phyloP scores from a whole-genome alignment of 35 echinoderm and acorn worm genomes.

The Diadema setosum region DNA sequence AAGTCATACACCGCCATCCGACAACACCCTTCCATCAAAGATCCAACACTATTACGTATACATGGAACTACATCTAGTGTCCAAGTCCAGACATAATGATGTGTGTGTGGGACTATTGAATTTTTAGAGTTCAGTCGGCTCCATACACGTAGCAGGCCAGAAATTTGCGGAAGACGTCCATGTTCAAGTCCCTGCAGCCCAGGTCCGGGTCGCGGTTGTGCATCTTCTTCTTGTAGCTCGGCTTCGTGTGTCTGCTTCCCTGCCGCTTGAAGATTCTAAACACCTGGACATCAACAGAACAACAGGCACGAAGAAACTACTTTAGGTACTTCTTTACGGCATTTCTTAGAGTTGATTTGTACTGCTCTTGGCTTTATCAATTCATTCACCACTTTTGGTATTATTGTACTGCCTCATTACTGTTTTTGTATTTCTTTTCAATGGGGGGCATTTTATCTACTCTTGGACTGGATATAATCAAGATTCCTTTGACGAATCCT shows the following conservation, averaged over 20 bases:
- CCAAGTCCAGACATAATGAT: too few species aligned
- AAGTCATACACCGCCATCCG: too few species aligned
- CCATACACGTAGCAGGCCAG: slow-evolving; percentile 51
- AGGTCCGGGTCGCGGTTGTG: slow-evolving; percentile 64
- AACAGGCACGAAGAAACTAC: neutral
- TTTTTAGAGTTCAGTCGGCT: neutral
- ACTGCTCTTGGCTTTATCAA: too few species aligned
- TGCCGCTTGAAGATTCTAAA: slow-evolving; percentile 49
- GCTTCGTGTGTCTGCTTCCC: slow-evolving; percentile 36
- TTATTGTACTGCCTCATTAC: neutral
- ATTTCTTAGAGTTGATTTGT: too few species aligned
- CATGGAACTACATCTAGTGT: too few species aligned
- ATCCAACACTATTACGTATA: too few species aligned
- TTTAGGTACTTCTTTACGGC: too few species aligned
- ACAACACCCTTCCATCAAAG: too few species aligned
- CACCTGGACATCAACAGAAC: slow-evolving; percentile 14
- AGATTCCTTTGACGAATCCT: too few species aligned
- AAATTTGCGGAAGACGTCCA: slow-evolving; percentile 85
- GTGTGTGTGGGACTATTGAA: too few species aligned
- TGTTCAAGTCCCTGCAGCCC: slow-evolving; percentile 72
- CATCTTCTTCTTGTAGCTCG: slow-evolving; percentile 8
- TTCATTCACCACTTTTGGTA: neutral
- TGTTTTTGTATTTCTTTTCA: neutral
- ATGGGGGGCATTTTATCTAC: neutral
- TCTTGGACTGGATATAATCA: neutral